These are phyloP conservation scores for Bombylius discolor DNA, from an alignment of 2,888 invertebrate species.

Conservation along the genomic window DNA sequence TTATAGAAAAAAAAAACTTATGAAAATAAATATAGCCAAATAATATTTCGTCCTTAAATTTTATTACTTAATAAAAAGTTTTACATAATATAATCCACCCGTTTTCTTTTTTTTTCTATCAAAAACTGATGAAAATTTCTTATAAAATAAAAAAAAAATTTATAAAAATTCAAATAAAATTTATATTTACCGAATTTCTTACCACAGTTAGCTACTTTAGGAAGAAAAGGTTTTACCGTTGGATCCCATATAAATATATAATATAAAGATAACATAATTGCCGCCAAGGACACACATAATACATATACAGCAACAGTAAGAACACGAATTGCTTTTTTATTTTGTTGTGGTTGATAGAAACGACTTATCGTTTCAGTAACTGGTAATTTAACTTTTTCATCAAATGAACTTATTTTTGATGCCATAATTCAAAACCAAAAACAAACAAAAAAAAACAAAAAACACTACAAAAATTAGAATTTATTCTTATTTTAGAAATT, in stretches of 20 bases:
- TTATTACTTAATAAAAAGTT: too few species aligned
- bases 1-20: too few species aligned
- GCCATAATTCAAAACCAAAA: constrained; percentile 21
- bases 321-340: constrained; percentile 78
- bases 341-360: constrained; percentile 59
- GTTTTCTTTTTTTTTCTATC: too few species aligned
- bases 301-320: constrained; percentile 89
- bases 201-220: constrained; percentile 32
- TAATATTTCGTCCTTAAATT: too few species aligned
- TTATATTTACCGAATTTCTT: constrained; percentile 16
- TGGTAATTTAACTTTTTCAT: constrained; percentile 37
- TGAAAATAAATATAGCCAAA: too few species aligned
- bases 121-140: too few species aligned
- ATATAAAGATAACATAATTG: constrained; percentile 84
- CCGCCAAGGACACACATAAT: constrained; percentile 85
- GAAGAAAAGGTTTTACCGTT: constrained; percentile 36
- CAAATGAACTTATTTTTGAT: constrained; percentile 33
- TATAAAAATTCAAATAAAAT: too few species aligned
- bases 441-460: too few species aligned
- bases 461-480: neutral
- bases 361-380: constrained; percentile 36
- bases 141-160: too few species aligned
- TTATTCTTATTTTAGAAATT: neutral
- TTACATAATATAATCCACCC: too few species aligned
- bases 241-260: constrained; percentile 93